Conservation (phyloP, 2,797 vertebrate genomes). For the Ataeniobius toweri region DNA sequence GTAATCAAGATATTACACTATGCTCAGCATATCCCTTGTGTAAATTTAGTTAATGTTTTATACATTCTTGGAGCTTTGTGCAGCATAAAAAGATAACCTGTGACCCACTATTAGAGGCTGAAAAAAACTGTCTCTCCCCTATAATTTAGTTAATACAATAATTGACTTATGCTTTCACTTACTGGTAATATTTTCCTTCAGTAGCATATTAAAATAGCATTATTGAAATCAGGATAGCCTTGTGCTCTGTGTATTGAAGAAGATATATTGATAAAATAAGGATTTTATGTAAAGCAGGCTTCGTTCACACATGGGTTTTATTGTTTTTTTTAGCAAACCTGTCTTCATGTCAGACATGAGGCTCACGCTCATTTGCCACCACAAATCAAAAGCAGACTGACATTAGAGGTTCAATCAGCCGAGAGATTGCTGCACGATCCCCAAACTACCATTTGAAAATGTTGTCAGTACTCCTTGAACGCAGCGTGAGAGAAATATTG, state of each 20-base stretch:
- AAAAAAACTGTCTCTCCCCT: background rate
- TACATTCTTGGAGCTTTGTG: constrained; percentile 6
- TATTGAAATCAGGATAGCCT: background rate
- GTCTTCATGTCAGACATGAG: constrained; percentile 16
- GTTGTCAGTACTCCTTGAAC: constrained; percentile 36
- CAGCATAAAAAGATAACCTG: background rate
- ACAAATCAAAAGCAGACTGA: constrained; percentile 60
- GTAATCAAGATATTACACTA: background rate
- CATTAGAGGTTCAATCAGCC: constrained; percentile 64
- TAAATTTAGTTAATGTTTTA: constrained; percentile 3
- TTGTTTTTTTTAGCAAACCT: constrained; percentile 41
- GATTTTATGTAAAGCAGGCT: background rate
- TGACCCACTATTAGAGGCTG: background rate
- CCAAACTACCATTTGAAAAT: constrained; percentile 61
- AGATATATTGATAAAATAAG: constrained; percentile 10
- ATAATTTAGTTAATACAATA: background rate
- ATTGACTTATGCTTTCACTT: background rate
- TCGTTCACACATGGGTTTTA: constrained; percentile 25
- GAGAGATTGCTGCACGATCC: constrained; percentile 46
- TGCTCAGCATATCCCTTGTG: background rate
- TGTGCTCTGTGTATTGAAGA: constrained; percentile 1
- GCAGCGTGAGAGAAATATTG: constrained; percentile 18
- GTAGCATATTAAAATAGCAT: background rate
- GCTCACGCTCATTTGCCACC: constrained; percentile 4
- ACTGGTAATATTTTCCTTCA: constrained; percentile 10